These are phyloP conservation scores for Clistopyga incitator DNA, from an alignment of 2,888 invertebrate genomes.

Conservation along the genomic window DNA sequence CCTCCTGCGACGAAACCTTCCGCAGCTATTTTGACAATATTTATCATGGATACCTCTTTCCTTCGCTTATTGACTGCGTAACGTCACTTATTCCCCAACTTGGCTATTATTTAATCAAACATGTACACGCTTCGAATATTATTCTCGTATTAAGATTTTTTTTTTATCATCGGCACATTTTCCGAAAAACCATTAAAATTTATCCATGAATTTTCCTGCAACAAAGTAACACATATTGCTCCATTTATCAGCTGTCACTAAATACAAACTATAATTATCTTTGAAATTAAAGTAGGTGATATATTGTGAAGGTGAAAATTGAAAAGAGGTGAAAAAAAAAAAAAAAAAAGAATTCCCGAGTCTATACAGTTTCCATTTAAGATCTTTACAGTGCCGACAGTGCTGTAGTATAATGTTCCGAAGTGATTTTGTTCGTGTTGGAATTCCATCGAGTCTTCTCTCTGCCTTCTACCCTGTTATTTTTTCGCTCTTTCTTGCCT, in stretches of 20 bases:
- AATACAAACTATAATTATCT: neutral
- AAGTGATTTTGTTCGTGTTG: conserved; percentile 76
- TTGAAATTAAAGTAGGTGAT: neutral
- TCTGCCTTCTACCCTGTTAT: conserved; percentile 26
- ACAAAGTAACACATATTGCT: too few relatives aligned
- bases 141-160: neutral
- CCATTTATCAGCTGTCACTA: too few relatives aligned
- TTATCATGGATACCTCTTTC: neutral
- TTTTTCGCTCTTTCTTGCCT: conserved; percentile 51
- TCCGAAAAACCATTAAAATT: too few relatives aligned
- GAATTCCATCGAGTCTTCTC: conserved; percentile 75
- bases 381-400: conserved; percentile 74
- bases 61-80: conserved; percentile 5
- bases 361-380: conserved; percentile 3
- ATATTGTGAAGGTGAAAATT: neutral
- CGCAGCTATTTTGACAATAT: conserved; percentile 36
- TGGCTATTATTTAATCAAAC: neutral
- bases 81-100: neutral
- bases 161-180: neutral
- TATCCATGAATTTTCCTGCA: too few relatives aligned
- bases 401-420: conserved; percentile 65
- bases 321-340: neutral
- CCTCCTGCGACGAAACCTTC: conserved; percentile 16
- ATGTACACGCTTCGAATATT: neutral
- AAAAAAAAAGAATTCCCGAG: too few relatives aligned